Base-by-base conservation (phyloP, 2,888 invertebrate species). In the Griposia aprilina region DNA sequence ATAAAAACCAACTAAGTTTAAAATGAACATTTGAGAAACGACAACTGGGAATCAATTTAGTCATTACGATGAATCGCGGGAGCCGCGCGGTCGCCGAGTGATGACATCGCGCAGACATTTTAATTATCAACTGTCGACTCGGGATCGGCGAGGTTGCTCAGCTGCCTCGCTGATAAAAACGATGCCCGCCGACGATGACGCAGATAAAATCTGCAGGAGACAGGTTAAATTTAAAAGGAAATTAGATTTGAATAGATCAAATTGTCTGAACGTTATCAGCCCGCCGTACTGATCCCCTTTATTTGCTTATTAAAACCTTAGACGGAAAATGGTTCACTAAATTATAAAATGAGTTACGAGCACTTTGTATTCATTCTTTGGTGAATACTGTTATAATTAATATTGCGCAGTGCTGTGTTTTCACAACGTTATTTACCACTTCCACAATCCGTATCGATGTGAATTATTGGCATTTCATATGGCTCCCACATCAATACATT, bases 101-200 rank as follows among this genome's bases (percentile, higher is more conserved):
- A 94, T 95, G 96, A 94, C 95, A 93, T 91, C 93, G 91, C 91
- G 89, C 90, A 93, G 96, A 96, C 96, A 94, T 96, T 96, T 96
- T 96, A 96, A 97, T 97, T 96, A 96, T 94, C 93, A 95, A 94
- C 95, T 96, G 96, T 95, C 96, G 93, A 90, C 92, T 86, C 88
- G 90, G 91, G 92, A 93, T 93, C 90, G 91, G 91, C 88, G 90
- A 86, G 86, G 90, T 91, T 91, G 90, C 90, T 92, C 91, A 91
- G 89, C 89, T 89, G 90, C 90, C 91, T 86, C 82, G 71, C 92
- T 69, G 94, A 95, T 94, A 96, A 96, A 95, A 96, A 94, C 93
- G 92, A 91, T 91, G 89, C 89, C 90, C 86, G 88, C 90, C 93
- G 83, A 90, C 93, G 93, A 93, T 93, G 94, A 93, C 94, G 91